Conservation (phyloP, 2,113 vertebrate genomes). For the Cottus gobio region DNA sequence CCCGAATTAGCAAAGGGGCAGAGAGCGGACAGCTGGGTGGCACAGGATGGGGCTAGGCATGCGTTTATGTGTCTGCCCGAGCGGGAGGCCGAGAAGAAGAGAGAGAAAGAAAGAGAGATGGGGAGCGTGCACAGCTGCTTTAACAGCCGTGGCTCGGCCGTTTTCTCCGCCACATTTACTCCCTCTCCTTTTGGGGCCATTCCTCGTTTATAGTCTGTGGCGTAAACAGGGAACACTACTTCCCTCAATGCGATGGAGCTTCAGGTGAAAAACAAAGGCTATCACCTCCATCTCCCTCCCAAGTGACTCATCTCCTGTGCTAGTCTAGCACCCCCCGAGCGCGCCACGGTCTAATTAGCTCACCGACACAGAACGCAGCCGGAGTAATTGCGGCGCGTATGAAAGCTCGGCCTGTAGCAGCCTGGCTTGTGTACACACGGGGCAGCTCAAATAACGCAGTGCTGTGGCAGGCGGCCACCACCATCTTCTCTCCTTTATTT, state of each 20-base stretch:
- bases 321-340: conserved; percentile 40
- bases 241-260: conserved; percentile 27
- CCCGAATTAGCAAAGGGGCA: conserved; percentile 46
- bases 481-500: conserved; percentile 72
- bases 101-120: conserved; percentile 11
- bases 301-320: conserved; percentile 64
- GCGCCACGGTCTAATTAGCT: conserved; percentile 73
- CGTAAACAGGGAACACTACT: conserved; percentile 42
- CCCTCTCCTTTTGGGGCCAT: conserved; percentile 41
- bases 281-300: conserved; percentile 59
- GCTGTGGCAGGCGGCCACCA: conserved; percentile 65
- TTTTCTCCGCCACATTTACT: conserved; percentile 58
- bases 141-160: conserved; percentile 22
- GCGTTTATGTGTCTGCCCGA: conserved; percentile 24
- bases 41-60: conserved; percentile 34
- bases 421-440: conserved; percentile 63
- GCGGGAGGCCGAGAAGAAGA: conserved; percentile 9
- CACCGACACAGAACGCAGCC: conserved; percentile 58
- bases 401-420: conserved; percentile 70
- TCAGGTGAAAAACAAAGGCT: conserved; percentile 62
- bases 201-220: conserved; percentile 61
- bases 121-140: background rate
- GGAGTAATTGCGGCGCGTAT: conserved; percentile 66
- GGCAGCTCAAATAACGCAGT: conserved; percentile 60
- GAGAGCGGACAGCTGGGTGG: conserved; percentile 63